Conservation (phyloP, 2,113 vertebrate species). For the Antechinus flavipes region DNA sequence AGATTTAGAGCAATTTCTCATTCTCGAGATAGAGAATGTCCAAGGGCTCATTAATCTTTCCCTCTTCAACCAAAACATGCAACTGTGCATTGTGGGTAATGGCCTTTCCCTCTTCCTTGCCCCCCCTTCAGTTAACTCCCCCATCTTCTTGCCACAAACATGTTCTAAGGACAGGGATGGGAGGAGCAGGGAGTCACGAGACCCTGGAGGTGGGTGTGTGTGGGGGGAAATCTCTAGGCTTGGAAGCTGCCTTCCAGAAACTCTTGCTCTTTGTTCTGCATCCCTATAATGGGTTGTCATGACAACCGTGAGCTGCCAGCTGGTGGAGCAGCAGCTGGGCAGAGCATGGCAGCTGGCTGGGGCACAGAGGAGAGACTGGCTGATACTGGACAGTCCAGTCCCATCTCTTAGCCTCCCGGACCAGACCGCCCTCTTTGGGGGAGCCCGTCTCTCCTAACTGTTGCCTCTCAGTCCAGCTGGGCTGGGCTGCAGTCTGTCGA, state of each 20-base stretch:
- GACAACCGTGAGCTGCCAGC: constrained; percentile 5
- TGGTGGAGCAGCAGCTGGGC: constrained; percentile 62
- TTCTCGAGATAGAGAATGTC: not conserved
- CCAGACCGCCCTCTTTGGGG: not conserved
- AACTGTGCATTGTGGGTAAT: not conserved
- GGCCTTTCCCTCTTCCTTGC: not conserved
- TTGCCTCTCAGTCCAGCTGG: not conserved
- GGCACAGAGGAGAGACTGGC: not conserved
- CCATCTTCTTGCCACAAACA: not conserved
- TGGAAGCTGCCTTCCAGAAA: not conserved
- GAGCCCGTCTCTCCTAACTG: not conserved
- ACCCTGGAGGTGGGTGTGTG: not conserved
- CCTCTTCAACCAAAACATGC: not conserved
- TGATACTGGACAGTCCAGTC: not conserved
- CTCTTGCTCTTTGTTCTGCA: constrained; percentile 70
- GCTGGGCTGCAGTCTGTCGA: not conserved
- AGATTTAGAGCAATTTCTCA: not conserved
- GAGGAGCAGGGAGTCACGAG: not conserved
- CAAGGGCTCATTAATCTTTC: not conserved
- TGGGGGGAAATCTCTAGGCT: not conserved
- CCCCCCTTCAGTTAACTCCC: not conserved
- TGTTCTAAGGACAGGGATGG: not conserved
- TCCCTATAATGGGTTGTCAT: constrained; percentile 66
- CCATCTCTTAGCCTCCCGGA: not conserved
- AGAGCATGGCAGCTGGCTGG: constrained; percentile 11